Evolutionary conservation across 2,888 invertebrate species (phyloP).

Genomic region (Pseudolycoriella hygida): DNA sequence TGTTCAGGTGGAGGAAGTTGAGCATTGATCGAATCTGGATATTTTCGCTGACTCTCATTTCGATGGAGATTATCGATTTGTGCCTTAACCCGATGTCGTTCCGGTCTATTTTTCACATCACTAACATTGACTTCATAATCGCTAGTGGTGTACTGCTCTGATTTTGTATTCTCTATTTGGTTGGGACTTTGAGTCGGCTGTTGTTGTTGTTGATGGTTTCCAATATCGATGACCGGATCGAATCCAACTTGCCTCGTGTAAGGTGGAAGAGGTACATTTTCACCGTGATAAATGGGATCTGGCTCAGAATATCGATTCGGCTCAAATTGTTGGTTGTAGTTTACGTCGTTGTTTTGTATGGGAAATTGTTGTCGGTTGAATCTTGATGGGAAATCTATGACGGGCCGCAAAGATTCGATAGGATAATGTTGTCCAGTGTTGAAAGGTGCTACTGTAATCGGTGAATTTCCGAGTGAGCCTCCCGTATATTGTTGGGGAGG

Average conservation of each 20-base stretch:
- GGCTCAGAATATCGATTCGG: slow-evolving; percentile 30
- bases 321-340: slow-evolving; percentile 22
- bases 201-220: not conserved
- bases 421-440: slow-evolving; percentile 5
- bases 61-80: slow-evolving; percentile 10
- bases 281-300: slow-evolving; percentile 28
- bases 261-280: not conserved
- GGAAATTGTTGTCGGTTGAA: not conserved
- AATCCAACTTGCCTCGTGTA: not conserved
- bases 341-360: slow-evolving; percentile 7
- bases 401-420: not conserved
- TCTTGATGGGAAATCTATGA: not conserved
- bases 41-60: slow-evolving; percentile 8
- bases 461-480: slow-evolving; percentile 10
- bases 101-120: too few species aligned
- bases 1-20: slow-evolving; percentile 23
- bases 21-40: slow-evolving; percentile 21
- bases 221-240: too few species aligned
- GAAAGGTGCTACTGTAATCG: slow-evolving; percentile 9
- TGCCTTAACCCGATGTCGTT: slow-evolving; percentile 9
- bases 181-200: not conserved
- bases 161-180: not conserved
- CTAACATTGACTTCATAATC: not conserved
- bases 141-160: not conserved
- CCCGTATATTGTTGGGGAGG: slow-evolving; percentile 3